phyloP scores from a whole-genome alignment of 1,140 invertebrate genomes.

The Dermatophagoides farinae region DNA sequence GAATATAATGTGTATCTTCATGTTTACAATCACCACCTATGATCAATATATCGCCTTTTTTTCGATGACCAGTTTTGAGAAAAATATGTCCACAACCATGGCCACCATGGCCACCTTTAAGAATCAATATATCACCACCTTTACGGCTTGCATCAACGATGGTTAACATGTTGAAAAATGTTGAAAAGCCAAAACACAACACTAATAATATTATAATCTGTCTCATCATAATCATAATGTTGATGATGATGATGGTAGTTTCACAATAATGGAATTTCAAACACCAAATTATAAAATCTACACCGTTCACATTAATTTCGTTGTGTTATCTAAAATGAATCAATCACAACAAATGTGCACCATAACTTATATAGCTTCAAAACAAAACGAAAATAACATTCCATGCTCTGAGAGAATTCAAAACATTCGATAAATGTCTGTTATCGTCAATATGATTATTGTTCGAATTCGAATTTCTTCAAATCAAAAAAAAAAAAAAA shows the following conservation, averaged over 20 bases:
- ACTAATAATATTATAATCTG: neutral
- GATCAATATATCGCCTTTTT: neutral
- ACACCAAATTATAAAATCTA: neutral
- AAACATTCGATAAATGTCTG: too few relatives aligned
- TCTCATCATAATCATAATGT: too few relatives aligned
- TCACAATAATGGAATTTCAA: neutral
- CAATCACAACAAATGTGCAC: too few relatives aligned
- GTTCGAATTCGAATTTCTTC: too few relatives aligned
- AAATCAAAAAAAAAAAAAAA: too few relatives aligned
- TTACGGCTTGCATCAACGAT: neutral
- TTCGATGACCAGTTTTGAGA: neutral
- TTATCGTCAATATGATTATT: too few relatives aligned
- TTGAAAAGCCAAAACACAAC: neutral
- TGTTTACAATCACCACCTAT: neutral
- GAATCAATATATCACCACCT: constrained; percentile 1
- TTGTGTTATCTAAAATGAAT: too few relatives aligned
- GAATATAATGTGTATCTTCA: neutral
- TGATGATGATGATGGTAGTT: neutral
- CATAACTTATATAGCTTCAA: too few relatives aligned
- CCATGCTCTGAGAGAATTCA: too few relatives aligned
- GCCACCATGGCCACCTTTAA: neutral
- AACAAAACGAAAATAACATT: too few relatives aligned
- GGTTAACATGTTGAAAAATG: neutral
- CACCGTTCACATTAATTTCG: neutral
- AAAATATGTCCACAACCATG: constrained; percentile 1